Percentiles rank a stretch among this genome's conserved stretches.
These are phyloP conservation scores for Myiozetetes cayanensis DNA, from an alignment of 2,113 vertebrate genomes.

Conservation along the genomic window DNA sequence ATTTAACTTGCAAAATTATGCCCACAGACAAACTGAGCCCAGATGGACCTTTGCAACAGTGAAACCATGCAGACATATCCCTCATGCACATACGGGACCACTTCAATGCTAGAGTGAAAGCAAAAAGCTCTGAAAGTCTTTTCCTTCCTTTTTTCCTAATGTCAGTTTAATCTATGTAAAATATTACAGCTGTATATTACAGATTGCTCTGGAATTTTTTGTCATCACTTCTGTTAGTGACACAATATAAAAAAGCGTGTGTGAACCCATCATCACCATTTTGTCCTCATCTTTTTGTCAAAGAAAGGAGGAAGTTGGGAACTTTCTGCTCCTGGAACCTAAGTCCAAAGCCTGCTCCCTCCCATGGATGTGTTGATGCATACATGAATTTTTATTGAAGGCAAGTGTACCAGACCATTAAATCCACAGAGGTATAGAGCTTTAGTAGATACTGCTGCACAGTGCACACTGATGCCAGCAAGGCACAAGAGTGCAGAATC, in stretches of 20 bases:
- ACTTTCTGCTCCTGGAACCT: background rate
- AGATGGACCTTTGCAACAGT: background rate
- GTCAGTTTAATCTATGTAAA: background rate
- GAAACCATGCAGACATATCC: background rate
- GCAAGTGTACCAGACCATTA: background rate
- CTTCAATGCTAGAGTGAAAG: background rate
- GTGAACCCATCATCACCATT: accelerated
- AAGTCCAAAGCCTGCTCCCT: background rate
- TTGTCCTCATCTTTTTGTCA: background rate
- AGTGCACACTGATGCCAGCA: no score
- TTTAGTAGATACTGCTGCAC: no score
- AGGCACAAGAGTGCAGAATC: no score
- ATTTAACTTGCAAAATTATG: background rate
- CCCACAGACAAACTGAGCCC: background rate
- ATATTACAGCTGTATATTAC: background rate
- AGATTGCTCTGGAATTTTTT: background rate
- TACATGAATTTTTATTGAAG: background rate
- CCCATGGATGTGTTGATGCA: background rate
- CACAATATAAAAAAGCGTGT: background rate
- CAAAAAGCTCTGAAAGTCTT: background rate
- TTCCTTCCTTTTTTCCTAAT: background rate
- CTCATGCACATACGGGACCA: background rate
- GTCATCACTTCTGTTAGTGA: background rate
- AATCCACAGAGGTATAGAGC: no score
- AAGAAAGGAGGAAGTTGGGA: background rate